Evolutionary conservation across 2,888 invertebrate genomes (phyloP).

Genomic region (Taphrorychus bicolor): DNA sequence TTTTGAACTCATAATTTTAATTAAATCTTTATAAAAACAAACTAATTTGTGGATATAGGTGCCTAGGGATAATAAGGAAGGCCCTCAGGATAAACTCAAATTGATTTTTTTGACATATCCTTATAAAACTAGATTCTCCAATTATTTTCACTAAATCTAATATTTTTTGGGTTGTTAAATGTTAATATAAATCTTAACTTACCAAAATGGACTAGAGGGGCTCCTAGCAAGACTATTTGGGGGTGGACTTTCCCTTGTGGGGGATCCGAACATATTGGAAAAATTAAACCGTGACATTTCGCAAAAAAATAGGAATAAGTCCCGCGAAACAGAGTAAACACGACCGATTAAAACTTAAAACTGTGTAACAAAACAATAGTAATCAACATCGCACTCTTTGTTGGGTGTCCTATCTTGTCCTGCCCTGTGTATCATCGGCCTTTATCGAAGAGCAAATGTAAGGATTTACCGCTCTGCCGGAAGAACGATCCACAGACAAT

Average conservation of each 20-base stretch:
- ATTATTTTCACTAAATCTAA: too few species aligned
- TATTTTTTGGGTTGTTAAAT: too few species aligned
- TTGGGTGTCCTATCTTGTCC: conserved; percentile 36
- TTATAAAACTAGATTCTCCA: too few species aligned
- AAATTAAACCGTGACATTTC: conserved; percentile 53
- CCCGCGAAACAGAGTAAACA: too few species aligned
- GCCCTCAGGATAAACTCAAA: too few species aligned
- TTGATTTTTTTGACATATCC: too few species aligned
- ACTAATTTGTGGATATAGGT: too few species aligned
- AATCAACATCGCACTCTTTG: conserved; percentile 33
- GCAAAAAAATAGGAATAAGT: not conserved
- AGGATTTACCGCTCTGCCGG: not conserved
- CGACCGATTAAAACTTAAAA: too few species aligned
- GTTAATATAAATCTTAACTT: conserved; percentile 40
- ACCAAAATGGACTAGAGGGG: conserved; percentile 51
- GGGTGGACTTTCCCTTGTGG: conserved; percentile 52
- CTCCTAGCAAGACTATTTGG: conserved; percentile 43
- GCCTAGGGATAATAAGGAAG: too few species aligned
- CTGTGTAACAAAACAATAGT: too few species aligned
- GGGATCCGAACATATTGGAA: conserved; percentile 47
- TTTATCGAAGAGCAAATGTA: conserved; percentile 25
- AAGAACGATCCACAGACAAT: not conserved
- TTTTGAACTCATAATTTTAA: too few species aligned
- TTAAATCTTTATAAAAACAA: too few species aligned
- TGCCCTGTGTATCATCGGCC: conserved; percentile 16